These are phyloP conservation scores for Paratrypauchen microcephalus DNA, from an alignment of 2,797 vertebrate genomes.

Conservation along the genomic window DNA sequence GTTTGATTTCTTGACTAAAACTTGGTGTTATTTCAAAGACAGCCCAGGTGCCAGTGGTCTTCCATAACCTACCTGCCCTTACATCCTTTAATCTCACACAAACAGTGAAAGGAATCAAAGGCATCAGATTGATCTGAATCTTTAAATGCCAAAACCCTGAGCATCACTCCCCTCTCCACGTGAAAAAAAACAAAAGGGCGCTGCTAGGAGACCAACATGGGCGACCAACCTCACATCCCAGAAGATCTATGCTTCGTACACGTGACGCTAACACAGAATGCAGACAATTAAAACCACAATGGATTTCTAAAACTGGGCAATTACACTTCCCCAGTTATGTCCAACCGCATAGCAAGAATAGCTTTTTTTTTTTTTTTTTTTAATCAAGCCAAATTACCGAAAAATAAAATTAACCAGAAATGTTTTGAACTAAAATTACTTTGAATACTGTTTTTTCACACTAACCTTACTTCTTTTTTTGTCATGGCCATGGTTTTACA, in stretches of 20 bases:
- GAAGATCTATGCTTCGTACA: neutral
- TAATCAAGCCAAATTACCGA: neutral
- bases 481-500: neutral
- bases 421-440: neutral
- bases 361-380: neutral
- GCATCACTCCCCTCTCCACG: neutral
- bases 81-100: neutral
- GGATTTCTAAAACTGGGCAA: neutral
- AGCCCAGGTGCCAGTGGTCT: neutral
- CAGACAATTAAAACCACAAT: neutral
- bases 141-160: constrained; percentile 17
- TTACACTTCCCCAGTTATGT: neutral
- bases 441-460: no score
- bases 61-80: neutral
- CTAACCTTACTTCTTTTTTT: neutral
- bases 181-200: neutral
- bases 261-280: neutral
- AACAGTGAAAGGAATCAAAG: neutral
- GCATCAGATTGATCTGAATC: constrained; percentile 5
- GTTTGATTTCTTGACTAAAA: neutral
- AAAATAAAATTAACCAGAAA: neutral
- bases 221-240: neutral
- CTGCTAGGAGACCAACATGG: constrained; percentile 10
- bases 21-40: neutral
- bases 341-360: no score